These are phyloP conservation scores for Discoglossus pictus DNA, from an alignment of 2,797 vertebrate species.

Conservation along the genomic window DNA sequence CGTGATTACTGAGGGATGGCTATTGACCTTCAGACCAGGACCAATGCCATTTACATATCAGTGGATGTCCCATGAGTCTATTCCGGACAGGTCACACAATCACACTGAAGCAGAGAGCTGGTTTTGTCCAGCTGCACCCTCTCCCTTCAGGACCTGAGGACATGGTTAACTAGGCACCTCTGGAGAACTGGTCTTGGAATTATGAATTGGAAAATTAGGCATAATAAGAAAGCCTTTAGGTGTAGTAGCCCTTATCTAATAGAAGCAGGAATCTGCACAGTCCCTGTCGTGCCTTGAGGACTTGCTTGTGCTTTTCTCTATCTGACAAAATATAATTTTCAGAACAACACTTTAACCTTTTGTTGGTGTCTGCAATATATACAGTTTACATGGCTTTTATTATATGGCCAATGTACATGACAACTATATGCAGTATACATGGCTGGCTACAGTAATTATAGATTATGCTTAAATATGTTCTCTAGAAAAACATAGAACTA, in stretches of 20 bases:
- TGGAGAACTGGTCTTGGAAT: slow-evolving; percentile 21
- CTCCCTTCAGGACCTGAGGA: slow-evolving; percentile 52
- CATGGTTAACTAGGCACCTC: slow-evolving; percentile 50
- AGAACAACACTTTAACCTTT: slow-evolving; percentile 19
- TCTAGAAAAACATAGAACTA: no score
- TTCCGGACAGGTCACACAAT: slow-evolving; percentile 63
- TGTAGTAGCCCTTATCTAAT: slow-evolving; percentile 45
- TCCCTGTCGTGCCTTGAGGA: slow-evolving; percentile 23
- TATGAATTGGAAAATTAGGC: slow-evolving; percentile 44
- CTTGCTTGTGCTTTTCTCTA: slow-evolving; percentile 9
- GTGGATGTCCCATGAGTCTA: slow-evolving; percentile 61
- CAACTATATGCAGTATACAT: no score
- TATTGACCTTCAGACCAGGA: slow-evolving; percentile 69
- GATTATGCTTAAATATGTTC: no score
- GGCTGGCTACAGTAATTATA: no score
- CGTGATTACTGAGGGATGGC: slow-evolving; percentile 57
- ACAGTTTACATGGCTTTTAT: no score
- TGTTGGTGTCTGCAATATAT: background rate
- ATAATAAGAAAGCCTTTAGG: slow-evolving; percentile 32
- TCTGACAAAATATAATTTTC: slow-evolving; percentile 10
- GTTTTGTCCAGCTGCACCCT: slow-evolving; percentile 56
- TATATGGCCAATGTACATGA: no score
- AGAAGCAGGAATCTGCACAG: slow-evolving; percentile 40
- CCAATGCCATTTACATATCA: slow-evolving; percentile 65
- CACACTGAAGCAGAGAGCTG: slow-evolving; percentile 53